Evolutionary conservation across 2,113 vertebrate genomes (phyloP), one percentile per base, ranked within the genome.

Genomic region (Cromileptes altivelis): DNA sequence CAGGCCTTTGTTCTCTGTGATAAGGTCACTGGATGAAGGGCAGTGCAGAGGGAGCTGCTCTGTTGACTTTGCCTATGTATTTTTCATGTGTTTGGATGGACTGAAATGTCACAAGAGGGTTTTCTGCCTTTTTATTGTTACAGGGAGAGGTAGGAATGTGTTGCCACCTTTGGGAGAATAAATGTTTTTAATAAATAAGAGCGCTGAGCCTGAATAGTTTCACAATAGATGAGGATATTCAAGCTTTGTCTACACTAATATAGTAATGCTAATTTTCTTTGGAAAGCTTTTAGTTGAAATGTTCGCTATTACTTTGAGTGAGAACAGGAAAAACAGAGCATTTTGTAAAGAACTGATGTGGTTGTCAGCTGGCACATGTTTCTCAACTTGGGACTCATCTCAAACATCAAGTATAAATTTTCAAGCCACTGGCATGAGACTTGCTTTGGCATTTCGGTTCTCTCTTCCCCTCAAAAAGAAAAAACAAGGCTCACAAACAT

Each of bases 11-110:
- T 75, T 55, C n/a, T 62, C 23, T 71, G 18, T 76, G 77, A 75
- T 75, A 69, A 88, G 86, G 68, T 87, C 78, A 81, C 45, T 19
- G 37, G 25, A n/a, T 78, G 63, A 79, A 70, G 33, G 56, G 30
- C 57, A 17, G 49, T 37, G 68, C 40, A 67, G 27, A 70, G 58
- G 58, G 60, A 77, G 50, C 33, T 8, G 56, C 33, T 70, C 14
- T 30, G 40, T 62, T 49, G 81, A 87, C 72, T 57, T 86, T 42
- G 52, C 58, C 56, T 69, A 17, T 71, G 60, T n/a, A 12, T 61
- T 70, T 74, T 56, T 61, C 10, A 10, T 19, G 55, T 7, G 9
- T 56, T 42, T 27, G 37, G 67, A 47, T 57, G 53, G 56, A 74
- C 30, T 45, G 23, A 81, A 81, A 83, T 82, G 72, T 78, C 89